Evolutionary conservation across 2,888 invertebrate genomes (phyloP).

Genomic region (Gari tellinella): DNA sequence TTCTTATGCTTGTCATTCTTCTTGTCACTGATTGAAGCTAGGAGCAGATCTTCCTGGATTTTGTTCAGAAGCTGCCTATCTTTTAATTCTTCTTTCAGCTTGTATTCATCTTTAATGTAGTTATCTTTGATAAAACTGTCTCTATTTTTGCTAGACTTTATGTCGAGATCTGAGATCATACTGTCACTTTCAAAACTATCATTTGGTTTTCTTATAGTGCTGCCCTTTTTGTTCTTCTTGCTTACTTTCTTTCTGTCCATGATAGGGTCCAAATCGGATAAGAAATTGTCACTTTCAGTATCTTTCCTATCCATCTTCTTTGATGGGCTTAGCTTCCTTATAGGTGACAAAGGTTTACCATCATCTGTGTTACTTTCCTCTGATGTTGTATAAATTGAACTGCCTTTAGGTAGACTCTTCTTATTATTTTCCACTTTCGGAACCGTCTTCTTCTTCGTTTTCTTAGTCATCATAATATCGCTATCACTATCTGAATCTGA

Average conservation of each 20-base stretch:
- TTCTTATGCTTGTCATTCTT: conserved; percentile 40
- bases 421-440: conserved; percentile 38
- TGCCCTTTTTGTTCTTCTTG: conserved; percentile 29
- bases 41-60: conserved; percentile 6
- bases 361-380: conserved; percentile 60
- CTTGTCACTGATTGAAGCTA: conserved; percentile 1
- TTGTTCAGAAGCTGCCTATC: conserved; percentile 22
- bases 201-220: conserved; percentile 17
- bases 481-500: conserved; percentile 58
- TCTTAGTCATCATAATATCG: conserved; percentile 50
- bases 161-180: conserved; percentile 45
- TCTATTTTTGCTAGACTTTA: conserved; percentile 11
- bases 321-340: conserved; percentile 38
- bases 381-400: conserved; percentile 60
- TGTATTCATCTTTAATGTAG: too few species aligned
- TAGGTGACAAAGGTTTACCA: conserved; percentile 49
- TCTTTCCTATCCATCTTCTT: conserved; percentile 50
- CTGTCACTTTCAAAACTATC: conserved; percentile 49
- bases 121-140: not conserved
- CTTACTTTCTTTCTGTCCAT: conserved; percentile 21
- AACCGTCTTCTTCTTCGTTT: conserved; percentile 47
- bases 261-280: conserved; percentile 42
- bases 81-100: not conserved
- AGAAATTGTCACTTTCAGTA: conserved; percentile 39
- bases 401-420: conserved; percentile 55